phyloP scores from a whole-genome alignment of 2,888 invertebrate species.

The Cynaeus angustus region DNA sequence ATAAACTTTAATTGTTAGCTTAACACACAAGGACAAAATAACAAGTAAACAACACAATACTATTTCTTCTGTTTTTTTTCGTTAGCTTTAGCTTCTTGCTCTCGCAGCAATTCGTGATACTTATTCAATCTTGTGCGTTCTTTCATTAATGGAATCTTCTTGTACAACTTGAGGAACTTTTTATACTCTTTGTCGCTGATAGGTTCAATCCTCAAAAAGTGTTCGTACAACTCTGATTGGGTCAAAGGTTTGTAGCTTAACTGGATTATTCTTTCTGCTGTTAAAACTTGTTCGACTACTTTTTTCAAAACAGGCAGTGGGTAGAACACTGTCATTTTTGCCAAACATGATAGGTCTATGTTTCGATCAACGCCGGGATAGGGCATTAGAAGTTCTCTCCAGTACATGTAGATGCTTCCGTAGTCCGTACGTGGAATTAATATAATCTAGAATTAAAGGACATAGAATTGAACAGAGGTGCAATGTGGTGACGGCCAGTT shows the following conservation, averaged over 20 bases:
- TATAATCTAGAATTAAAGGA: slow-evolving; percentile 60
- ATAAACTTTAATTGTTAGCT: too few relatives aligned
- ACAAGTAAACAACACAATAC: slow-evolving; percentile 6
- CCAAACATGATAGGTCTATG: slow-evolving; percentile 76
- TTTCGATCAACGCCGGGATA: slow-evolving; percentile 76
- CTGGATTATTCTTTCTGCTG: slow-evolving; percentile 73
- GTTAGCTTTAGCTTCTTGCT: slow-evolving; percentile 60
- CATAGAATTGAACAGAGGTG: too few relatives aligned
- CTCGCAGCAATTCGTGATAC: slow-evolving; percentile 57
- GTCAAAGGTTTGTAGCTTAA: slow-evolving; percentile 74
- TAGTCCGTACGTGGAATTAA: slow-evolving; percentile 75
- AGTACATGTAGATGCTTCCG: slow-evolving; percentile 74
- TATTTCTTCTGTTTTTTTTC: slow-evolving; percentile 59
- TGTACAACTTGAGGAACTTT: slow-evolving; percentile 74
- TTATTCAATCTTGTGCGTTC: slow-evolving; percentile 66
- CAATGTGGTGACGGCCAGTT: too few relatives aligned
- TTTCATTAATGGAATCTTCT: slow-evolving; percentile 65
- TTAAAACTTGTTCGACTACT: slow-evolving; percentile 71
- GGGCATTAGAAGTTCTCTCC: slow-evolving; percentile 75
- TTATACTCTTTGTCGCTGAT: slow-evolving; percentile 71
- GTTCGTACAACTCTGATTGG: slow-evolving; percentile 73
- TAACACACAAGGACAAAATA: too few relatives aligned
- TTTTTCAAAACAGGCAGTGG: slow-evolving; percentile 73
- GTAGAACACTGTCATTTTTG: slow-evolving; percentile 74
- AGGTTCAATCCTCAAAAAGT: slow-evolving; percentile 69